phyloP scores from a whole-genome alignment of 2,797 vertebrate species.

The Ataeniobius toweri region DNA sequence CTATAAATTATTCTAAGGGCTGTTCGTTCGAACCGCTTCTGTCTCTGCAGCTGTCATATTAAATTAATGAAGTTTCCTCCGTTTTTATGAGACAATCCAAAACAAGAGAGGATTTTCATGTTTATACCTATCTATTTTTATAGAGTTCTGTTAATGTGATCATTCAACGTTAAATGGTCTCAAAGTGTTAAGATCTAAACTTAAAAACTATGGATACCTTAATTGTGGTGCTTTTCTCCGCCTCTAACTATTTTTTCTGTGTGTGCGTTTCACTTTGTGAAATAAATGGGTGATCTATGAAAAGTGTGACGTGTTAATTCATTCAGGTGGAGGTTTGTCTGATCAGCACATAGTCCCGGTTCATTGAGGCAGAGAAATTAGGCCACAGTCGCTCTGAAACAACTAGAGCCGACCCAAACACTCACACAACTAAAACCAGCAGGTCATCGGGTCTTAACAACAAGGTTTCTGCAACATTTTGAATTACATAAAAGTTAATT shows the following conservation, averaged over 20 bases:
- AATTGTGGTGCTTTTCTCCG: conserved; percentile 8
- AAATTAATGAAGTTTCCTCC: background rate
- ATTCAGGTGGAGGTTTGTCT: conserved; percentile 34
- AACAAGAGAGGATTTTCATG: background rate
- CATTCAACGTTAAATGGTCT: background rate
- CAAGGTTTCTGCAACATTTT: no score
- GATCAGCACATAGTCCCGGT: conserved; percentile 59
- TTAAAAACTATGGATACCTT: background rate
- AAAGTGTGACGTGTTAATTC: conserved; percentile 8
- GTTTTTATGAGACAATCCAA: conserved; percentile 25
- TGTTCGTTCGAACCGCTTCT: conserved; percentile 24
- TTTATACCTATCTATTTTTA: background rate
- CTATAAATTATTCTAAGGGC: conserved; percentile 46
- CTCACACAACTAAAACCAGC: background rate
- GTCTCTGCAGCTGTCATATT: background rate
- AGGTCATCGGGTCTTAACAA: background rate
- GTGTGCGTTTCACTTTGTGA: conserved; percentile 36
- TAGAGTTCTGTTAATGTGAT: background rate
- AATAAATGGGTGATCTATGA: conserved; percentile 32
- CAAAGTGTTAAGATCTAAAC: background rate
- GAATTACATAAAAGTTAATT: no score
- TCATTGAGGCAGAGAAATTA: conserved; percentile 61
- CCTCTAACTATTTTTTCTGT: conserved; percentile 11
- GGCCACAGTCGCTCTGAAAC: conserved; percentile 46
- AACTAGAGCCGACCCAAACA: conserved; percentile 7